A percentile compares a stretch with the other conserved stretches of the same genome.
These are phyloP conservation scores for Mus spretus DNA, from an alignment of 2,797 vertebrate species.

Conservation along the genomic window DNA sequence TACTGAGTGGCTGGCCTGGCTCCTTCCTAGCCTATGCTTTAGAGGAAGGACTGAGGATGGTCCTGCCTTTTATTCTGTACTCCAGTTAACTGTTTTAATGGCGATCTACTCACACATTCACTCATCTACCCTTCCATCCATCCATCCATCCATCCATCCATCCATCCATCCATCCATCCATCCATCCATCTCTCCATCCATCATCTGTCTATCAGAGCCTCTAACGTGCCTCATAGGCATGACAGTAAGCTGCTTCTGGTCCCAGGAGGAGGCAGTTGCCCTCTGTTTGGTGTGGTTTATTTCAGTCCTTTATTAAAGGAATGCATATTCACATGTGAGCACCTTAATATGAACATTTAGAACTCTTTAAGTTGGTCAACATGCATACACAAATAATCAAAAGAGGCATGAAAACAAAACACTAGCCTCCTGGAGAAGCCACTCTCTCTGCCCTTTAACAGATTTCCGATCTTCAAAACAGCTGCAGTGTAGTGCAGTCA, in stretches of 20 bases:
- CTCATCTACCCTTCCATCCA: neutral
- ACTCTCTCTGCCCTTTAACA: neutral
- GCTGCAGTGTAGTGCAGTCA: neutral
- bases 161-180: neutral
- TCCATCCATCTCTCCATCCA: too few species aligned
- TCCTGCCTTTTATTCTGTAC: neutral
- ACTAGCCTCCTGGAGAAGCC: neutral
- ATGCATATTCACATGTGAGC: neutral
- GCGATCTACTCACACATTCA: too few species aligned
- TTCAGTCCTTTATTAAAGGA: neutral
- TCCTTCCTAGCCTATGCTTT: neutral
- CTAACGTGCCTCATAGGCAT: neutral
- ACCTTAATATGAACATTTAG: neutral
- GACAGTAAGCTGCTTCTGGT: neutral
- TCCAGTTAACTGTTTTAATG: neutral
- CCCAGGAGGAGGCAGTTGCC: neutral
- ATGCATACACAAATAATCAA: neutral
- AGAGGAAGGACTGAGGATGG: neutral
- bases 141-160: neutral
- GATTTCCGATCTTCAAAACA: neutral
- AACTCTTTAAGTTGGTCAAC: neutral
- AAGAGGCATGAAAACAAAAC: neutral
- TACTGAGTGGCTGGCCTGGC: neutral
- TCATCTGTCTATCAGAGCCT: neutral
- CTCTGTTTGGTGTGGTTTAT: neutral